Conservation (phyloP, 1,140 invertebrate species). For the Papilio polytes region DNA sequence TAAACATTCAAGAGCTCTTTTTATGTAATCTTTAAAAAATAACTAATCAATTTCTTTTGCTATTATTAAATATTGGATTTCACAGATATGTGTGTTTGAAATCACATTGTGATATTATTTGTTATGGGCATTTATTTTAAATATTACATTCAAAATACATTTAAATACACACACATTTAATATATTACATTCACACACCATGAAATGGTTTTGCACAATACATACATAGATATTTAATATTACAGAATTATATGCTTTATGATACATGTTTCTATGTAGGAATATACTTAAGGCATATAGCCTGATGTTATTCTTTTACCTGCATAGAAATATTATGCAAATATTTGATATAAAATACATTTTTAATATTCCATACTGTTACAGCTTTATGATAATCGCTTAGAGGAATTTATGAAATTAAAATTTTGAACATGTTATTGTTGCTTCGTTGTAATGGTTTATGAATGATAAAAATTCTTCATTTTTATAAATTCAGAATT, state of each 20-base stretch:
- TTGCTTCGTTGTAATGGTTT: neutral
- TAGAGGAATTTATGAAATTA: neutral
- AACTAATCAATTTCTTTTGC: neutral
- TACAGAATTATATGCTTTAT: neutral
- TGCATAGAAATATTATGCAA: constrained; percentile 22
- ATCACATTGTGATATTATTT: neutral
- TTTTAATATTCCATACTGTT: constrained; percentile 15
- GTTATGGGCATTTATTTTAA: neutral
- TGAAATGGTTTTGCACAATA: constrained; percentile 7
- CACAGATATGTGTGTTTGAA: neutral
- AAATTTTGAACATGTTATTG: neutral
- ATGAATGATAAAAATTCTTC: neutral
- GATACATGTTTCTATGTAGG: constrained; percentile 21
- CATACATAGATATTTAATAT: neutral
- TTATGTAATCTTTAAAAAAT: too few relatives aligned
- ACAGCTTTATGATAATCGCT: neutral
- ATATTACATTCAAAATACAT: neutral
- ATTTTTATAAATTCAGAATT: neutral
- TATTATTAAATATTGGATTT: neutral
- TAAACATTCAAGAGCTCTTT: neutral
- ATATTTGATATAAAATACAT: constrained; percentile 12
- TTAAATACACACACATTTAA: constrained; percentile 13
- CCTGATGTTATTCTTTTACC: neutral
- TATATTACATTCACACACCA: neutral
- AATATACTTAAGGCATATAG: constrained; percentile 1